Conservation (phyloP, 2,888 invertebrate genomes). For the Steinernema hermaphroditum region DNA sequence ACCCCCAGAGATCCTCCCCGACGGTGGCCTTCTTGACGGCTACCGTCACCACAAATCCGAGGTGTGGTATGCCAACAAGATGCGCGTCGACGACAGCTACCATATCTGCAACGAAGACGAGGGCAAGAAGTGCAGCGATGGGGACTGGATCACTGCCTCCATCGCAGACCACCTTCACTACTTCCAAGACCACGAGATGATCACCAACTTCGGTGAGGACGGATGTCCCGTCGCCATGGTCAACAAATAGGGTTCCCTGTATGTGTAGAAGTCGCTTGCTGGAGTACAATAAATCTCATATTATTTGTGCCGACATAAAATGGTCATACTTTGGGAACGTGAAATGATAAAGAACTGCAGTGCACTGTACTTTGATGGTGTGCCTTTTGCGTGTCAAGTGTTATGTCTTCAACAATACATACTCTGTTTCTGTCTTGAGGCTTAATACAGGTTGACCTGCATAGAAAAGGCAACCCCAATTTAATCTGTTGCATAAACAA, state of each 20-base stretch:
- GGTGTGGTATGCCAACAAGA: slow-evolving; percentile 38
- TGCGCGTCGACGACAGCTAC: slow-evolving; percentile 6
- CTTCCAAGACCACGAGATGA: slow-evolving; percentile 28
- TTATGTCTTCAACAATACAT: no score
- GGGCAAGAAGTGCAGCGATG: slow-evolving; percentile 43
- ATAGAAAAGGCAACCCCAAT: no score
- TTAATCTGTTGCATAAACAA: no score
- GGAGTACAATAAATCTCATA: no score
- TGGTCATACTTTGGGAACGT: no score
- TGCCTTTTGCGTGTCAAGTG: no score
- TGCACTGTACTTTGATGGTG: no score
- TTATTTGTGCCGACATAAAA: no score
- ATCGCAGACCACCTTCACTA: slow-evolving; percentile 55
- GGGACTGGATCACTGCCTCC: slow-evolving; percentile 45
- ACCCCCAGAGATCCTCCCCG: slow-evolving; percentile 41
- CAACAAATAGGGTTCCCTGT: not conserved
- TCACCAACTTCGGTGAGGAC: not conserved
- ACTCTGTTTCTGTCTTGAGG: no score
- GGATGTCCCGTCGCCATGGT: slow-evolving; percentile 16
- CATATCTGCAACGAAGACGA: slow-evolving; percentile 32
- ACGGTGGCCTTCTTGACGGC: slow-evolving; percentile 43
- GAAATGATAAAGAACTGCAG: no score
- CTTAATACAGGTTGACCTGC: no score
- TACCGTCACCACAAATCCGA: slow-evolving; percentile 54
- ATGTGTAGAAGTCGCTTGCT: no score